Evolutionary conservation across 2,113 vertebrate genomes (phyloP), one percentile per base, ranked within the genome.

Genomic region (Ifrita kowaldi): DNA sequence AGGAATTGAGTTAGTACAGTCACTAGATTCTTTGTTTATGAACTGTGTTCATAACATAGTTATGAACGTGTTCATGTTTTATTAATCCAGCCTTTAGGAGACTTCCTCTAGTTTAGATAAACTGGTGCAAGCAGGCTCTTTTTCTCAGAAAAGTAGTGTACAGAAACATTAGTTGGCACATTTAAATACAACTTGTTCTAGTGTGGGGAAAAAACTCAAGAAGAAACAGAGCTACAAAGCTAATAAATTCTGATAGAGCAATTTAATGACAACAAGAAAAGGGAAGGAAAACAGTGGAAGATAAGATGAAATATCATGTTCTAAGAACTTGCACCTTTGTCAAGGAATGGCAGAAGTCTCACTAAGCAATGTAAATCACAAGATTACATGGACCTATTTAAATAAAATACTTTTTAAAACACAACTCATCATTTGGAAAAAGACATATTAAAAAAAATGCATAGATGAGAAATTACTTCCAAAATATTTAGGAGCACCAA

Each of bases 361-460:
- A 30, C 24, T 32, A 59, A 75, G 9, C 30, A 67, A 24, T 55
- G 8, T 26, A 70, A 87, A 78, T 78, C 27, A 64, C 47, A 42
- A 70, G 14, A 59, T 49, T 76, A 28, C 33, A 33, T 18, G 6
- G 21, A n/a, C 2, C 17, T 53, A 47, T 52, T 82, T 35, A 75
- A 89, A 44, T 49, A 57, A 63, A 50, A 49, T 2, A 7, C 3
- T 46, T 79, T 67, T 71, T 7, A 44, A 87, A 71, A 32, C 41
- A 6, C 3, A 68, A 37, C 7, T 73, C 2, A 23, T 37, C 12
- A 75, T 70, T 55, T 53, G 14, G 19, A 42, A 68, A 81, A 79
- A 18, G 3, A 0, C 4, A 19, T 22, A n/a, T 21, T 5, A 39
- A 39, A 78, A 77, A 60, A 60, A 49, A 18, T 3, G 1, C 6